Percentiles rank a stretch among this genome's conserved stretches.
These are phyloP conservation scores for Tipula unca DNA, from an alignment of 2,888 invertebrate genomes.

Conservation along the genomic window DNA sequence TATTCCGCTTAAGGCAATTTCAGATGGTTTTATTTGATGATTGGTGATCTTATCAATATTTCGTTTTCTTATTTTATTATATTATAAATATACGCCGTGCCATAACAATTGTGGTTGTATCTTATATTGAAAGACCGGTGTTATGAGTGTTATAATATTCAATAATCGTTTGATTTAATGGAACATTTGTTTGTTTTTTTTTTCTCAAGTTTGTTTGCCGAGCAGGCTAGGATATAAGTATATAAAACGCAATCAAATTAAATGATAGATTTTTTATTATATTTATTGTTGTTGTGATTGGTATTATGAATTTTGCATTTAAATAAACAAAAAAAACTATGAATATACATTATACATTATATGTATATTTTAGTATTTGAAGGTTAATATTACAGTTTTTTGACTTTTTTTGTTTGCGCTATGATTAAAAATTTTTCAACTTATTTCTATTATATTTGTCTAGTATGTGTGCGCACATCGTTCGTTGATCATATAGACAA, in stretches of 20 bases:
- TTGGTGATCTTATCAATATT: constrained; percentile 8
- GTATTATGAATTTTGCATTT: neutral
- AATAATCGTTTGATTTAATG: constrained; percentile 9
- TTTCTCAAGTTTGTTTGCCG: neutral
- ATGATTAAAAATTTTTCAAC: neutral
- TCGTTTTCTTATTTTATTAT: neutral
- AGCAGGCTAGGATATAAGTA: neutral
- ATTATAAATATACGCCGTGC: neutral
- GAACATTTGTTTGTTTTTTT: neutral
- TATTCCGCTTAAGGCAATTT: constrained; percentile 8
- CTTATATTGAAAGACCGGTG: neutral
- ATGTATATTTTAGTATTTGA: neutral
- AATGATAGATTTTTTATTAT: neutral
- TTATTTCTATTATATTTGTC: neutral
- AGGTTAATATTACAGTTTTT: neutral
- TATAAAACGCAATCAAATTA: neutral
- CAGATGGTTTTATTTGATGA: constrained; percentile 8
- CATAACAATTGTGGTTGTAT: neutral
- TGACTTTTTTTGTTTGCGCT: neutral
- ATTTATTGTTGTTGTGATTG: neutral
- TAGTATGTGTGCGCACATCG: neutral
- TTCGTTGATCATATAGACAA: neutral
- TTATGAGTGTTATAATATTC: neutral
- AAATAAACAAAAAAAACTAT: neutral
- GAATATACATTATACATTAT: neutral